Percentiles rank a stretch among this genome's conserved stretches.
phyloP scores from a whole-genome alignment of 1,140 invertebrate species.

The Micrasema longulum region DNA sequence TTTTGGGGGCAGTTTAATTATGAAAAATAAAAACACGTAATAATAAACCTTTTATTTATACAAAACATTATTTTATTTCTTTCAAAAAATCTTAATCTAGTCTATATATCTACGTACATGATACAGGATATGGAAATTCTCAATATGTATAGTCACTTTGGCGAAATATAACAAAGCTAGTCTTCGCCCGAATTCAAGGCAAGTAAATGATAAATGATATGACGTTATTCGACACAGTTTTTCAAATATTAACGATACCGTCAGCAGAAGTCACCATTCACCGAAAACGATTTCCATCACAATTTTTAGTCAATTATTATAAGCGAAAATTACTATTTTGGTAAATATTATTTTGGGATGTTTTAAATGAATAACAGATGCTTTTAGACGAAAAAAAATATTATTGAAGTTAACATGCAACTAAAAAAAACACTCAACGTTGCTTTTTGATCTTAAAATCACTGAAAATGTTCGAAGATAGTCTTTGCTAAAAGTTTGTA shows the following conservation, averaged over 20 bases:
- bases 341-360: too few species aligned
- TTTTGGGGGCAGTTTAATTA: too few species aligned
- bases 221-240: conserved; percentile 12
- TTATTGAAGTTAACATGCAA: too few species aligned
- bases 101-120: conserved; percentile 32
- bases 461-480: too few species aligned
- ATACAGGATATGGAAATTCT: conserved; percentile 29
- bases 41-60: conserved; percentile 9
- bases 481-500: too few species aligned
- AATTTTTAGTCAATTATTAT: conserved; percentile 1
- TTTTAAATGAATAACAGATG: too few species aligned
- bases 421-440: too few species aligned
- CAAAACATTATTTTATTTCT: conserved; percentile 39
- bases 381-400: too few species aligned
- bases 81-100: conserved; percentile 37
- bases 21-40: too few species aligned
- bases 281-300: not conserved
- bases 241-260: conserved; percentile 15
- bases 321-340: conserved; percentile 12
- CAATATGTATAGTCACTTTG: not conserved
- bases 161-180: not conserved
- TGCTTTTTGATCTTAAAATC: too few species aligned
- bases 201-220: conserved; percentile 29
- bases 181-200: not conserved
- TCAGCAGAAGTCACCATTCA: not conserved